Base-by-base conservation (phyloP, 2,113 vertebrate genomes). In the Ranitomeya imitator region DNA sequence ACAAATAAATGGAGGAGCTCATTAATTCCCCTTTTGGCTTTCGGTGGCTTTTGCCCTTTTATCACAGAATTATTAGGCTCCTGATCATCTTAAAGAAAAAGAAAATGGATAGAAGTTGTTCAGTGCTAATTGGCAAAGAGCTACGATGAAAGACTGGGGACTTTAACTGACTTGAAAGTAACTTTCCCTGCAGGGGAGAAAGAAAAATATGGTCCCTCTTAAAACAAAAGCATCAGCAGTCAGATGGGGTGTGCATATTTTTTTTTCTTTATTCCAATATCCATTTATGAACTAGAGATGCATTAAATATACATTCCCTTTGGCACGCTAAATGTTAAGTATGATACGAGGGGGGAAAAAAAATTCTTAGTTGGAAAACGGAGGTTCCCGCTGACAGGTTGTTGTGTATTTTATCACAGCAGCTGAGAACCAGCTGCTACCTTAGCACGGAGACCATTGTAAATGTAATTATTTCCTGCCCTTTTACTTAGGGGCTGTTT, bases 21-120 rank as follows among this genome's bases (percentile, higher is more conserved):
- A 96, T 96, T 96, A 96, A 96, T 96, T 95, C 95, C 92, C 92
- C 95, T 95, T 90, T 95, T 94, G 94, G 94, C 94, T 93, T 94
- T 93, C 85, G 0, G 91, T 96, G 95, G 95, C 95, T 96, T 96
- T 96, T 96, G 95, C 95, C 95, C 95, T 96, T 96, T 96, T 95
- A 96, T 96, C 94, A 65, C 94, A 94, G 95, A 95, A 95, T 95
- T 96, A 96, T 96, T 96, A 96, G 95, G 94, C 94, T 96, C 94
- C 94, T 95, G 94, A 95, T 96, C 95, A 96, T 96, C 95, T 95
- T 95, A 94, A 95, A 94, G 93, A 91, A 89, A 90, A 89, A 90
- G 90, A 91, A 90, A 91, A 92, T 94, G 95, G 95, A 96, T 95
- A 94, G 95, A 93, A 93, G 94, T 94, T 93, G 95, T 95, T 93